phyloP scores from a whole-genome alignment of 2,888 invertebrate genomes.

The Hydropsyche betteni region DNA sequence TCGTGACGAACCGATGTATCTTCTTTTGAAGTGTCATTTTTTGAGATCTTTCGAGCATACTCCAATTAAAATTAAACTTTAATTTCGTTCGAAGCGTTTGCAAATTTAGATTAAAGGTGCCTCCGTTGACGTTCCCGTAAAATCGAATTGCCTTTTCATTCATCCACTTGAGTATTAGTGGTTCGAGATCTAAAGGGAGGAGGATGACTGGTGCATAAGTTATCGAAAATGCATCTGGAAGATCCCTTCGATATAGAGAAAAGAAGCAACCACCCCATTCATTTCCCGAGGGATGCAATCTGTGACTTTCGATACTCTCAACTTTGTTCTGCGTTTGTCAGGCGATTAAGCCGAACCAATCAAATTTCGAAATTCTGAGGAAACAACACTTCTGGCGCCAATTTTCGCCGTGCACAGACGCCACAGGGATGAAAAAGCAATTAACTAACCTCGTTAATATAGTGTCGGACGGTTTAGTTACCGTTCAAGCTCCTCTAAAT shows the following conservation, averaged over 20 bases:
- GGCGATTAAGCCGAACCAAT: constrained; percentile 47
- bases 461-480: constrained; percentile 2
- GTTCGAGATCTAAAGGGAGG: not conserved
- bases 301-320: constrained; percentile 39
- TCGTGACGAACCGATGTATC: no score
- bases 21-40: no score
- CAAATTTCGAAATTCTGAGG: constrained; percentile 37
- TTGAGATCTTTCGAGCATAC: no score
- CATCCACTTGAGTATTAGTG: constrained; percentile 2
- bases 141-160: constrained; percentile 14
- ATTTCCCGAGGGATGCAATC: constrained; percentile 24
- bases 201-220: constrained; percentile 30
- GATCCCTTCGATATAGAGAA: not conserved
- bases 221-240: constrained; percentile 10
- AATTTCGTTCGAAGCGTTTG: no score
- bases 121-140: constrained; percentile 4
- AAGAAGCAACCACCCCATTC: not conserved
- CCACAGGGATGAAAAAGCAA: constrained; percentile 20
- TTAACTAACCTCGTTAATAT: constrained; percentile 11
- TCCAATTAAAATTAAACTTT: no score
- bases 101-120: no score
- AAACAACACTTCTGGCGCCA: not conserved
- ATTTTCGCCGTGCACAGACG: not conserved
- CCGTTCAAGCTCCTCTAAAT: not conserved
- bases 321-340: constrained; percentile 47